Evolutionary conservation across 2,113 vertebrate genomes (phyloP).

Genomic region (Callipepla californica): DNA sequence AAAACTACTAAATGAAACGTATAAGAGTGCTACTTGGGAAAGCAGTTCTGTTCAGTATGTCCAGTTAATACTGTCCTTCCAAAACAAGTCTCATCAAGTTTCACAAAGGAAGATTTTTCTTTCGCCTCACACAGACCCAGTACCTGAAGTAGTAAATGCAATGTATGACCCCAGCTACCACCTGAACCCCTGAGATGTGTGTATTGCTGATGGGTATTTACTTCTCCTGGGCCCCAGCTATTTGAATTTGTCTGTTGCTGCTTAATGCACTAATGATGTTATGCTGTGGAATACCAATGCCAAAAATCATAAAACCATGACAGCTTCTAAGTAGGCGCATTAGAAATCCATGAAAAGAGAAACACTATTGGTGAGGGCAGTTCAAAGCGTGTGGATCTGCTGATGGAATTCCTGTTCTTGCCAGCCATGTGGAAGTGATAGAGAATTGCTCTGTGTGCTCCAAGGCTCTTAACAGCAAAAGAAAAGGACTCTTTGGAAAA

Average conservation of each 20-base stretch:
- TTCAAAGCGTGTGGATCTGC: not conserved
- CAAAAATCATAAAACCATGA: too few species aligned
- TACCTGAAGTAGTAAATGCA: not conserved
- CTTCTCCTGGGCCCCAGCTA: accelerated
- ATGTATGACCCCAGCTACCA: not conserved
- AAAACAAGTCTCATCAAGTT: not conserved
- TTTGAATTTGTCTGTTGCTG: not conserved
- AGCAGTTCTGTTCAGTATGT: not conserved
- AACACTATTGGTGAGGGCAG: not conserved
- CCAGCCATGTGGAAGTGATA: not conserved
- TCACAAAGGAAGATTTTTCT: not conserved
- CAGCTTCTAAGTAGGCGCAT: not conserved
- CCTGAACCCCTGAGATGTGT: not conserved
- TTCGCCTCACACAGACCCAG: not conserved
- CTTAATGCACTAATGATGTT: not conserved
- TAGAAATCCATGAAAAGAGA: not conserved
- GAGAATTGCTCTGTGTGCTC: accelerated
- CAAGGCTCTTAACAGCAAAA: not conserved
- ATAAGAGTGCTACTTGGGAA: accelerated
- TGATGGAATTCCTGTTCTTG: not conserved
- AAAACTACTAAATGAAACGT: not conserved
- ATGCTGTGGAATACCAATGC: too few species aligned
- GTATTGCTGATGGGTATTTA: not conserved
- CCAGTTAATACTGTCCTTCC: accelerated
- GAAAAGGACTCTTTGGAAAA: not conserved